Base-by-base conservation (phyloP, 2,797 vertebrate genomes). In the Ciconia nigra region DNA sequence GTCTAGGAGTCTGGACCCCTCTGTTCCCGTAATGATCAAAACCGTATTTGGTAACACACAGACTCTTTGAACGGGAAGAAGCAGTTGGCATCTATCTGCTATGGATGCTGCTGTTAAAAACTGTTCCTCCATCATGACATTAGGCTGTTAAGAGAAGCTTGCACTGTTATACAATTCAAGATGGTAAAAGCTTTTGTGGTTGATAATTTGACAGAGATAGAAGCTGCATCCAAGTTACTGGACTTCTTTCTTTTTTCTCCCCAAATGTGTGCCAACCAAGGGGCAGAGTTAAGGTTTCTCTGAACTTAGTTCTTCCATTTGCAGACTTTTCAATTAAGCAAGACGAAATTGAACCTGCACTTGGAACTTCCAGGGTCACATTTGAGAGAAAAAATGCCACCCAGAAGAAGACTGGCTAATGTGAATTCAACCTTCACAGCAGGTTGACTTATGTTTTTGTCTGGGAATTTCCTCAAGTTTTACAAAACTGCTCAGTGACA, bases 401-500 rank as follows among this genome's bases (percentile, higher is more conserved):
- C 25, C 63, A 79, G 25, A 72, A 35, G 29, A 84, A 67, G 44
- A 26, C 51, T 58, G n/a, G 54, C 67, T 81, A 87, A 66, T 22
- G 11, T 2, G 12, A 87, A 84, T 89, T 77, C 63, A 89, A 19
- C 35, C 11, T 87, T 73, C 62, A 70, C 13, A 84, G 37, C 31
- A 81, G 63, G 35, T 2, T 59, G 25, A 55, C 67, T 61, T 59
- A 55, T 8, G 52, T 55, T 88, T 96, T 90, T 94, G 76, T 88
- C 95, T 91, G 89, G 87, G 93, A 97, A 95, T 96, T 91, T 93
- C 72, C 81, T 91, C 35, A 47, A 51, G 15, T 66, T 94, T 89
- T 73, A 87, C 49, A 74, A 49, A 95, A 83, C n/a, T 21, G 28
- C 66, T 79, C 55, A 70, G 66, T n/a, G 79, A 66, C 82, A 73